Base-by-base conservation (phyloP, 1,140 invertebrate species). In the Adelges cooleyi region DNA sequence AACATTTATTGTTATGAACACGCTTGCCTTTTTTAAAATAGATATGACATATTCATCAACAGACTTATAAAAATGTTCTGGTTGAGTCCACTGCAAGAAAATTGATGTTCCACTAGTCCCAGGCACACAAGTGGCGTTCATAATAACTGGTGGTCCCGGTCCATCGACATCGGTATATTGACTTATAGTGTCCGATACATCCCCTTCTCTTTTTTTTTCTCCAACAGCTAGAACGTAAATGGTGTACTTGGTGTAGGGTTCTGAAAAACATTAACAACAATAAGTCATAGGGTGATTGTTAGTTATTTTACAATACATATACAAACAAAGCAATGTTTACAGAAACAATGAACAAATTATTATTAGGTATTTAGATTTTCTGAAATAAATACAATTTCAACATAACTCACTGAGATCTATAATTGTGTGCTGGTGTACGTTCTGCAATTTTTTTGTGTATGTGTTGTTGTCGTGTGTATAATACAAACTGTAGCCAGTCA, bases 191-290 rank as follows among this genome's bases (percentile, higher is more conserved):
- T 85, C 82, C 9, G 89, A 91, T 23, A 81, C 76, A 69, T 85
- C 82, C 40, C 86, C 86, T 74, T 87, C 85, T 48, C 49, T 42
- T 42, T 68, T 66, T 9, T 46, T 46, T 27, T 66, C 62, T 74
- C 85, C 87, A 70, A 81, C 84, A 15, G 89, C 90, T 71, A 89
- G 86, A 10, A 92, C 84, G 82, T 84, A 91, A 69, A 95, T 84
- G 74, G 86, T 87, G 74, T 93, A 93, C 48, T 87, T 81, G 3
- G 86, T 90, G 72, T 83, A 85, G 20, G 90, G 85, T 71, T 83
- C 87, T 90, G 76, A 65, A 81, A 79, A n/a, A n/a, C n/a, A n/a
- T n/a, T 65, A 52, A 69, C 62, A 54, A 53, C 13, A 23, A 53
- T 13, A 11, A 53, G 25, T 25, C n/a, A n/a, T n/a, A n/a, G n/a